These are phyloP conservation scores for Anabas testudineus DNA, from an alignment of 2,797 vertebrate genomes.

Conservation along the genomic window DNA sequence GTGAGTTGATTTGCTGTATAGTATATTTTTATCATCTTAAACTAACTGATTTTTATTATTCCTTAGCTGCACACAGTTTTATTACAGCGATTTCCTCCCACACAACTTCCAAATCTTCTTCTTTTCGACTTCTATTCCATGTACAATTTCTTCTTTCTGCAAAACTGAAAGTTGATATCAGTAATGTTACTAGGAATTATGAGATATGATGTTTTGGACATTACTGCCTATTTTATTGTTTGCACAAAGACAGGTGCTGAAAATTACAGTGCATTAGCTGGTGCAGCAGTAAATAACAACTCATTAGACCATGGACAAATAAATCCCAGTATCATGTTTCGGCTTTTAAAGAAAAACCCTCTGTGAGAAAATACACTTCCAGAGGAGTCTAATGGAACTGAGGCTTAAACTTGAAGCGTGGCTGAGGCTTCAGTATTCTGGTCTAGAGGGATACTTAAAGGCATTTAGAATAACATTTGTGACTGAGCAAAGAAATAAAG, in stretches of 20 bases:
- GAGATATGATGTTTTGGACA: slow-evolving; percentile 3
- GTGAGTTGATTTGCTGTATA: neutral
- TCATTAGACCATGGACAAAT: slow-evolving; percentile 32
- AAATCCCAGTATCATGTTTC: slow-evolving; percentile 39
- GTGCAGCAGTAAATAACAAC: neutral
- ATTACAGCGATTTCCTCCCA: neutral
- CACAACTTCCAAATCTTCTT: too few species aligned
- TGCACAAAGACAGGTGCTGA: neutral
- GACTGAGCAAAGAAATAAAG: too few species aligned
- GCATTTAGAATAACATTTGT: slow-evolving; percentile 40
- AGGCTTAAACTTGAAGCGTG: neutral
- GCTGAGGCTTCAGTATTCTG: neutral
- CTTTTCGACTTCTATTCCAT: too few species aligned
- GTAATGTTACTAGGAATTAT: neutral
- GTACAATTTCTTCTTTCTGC: neutral
- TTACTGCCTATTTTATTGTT: neutral
- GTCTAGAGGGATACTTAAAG: slow-evolving; percentile 26
- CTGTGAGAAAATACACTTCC: slow-evolving; percentile 17
- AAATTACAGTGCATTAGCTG: neutral
- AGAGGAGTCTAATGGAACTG: slow-evolving; percentile 33
- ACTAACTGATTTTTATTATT: neutral
- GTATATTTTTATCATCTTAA: too few species aligned
- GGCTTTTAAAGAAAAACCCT: slow-evolving; percentile 20
- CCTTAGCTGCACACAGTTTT: neutral
- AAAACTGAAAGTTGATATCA: neutral